A percentile compares a stretch with the other conserved stretches of the same genome.
These are phyloP conservation scores for Argopecten irradians DNA, from an alignment of 1,140 invertebrate species.

Conservation along the genomic window DNA sequence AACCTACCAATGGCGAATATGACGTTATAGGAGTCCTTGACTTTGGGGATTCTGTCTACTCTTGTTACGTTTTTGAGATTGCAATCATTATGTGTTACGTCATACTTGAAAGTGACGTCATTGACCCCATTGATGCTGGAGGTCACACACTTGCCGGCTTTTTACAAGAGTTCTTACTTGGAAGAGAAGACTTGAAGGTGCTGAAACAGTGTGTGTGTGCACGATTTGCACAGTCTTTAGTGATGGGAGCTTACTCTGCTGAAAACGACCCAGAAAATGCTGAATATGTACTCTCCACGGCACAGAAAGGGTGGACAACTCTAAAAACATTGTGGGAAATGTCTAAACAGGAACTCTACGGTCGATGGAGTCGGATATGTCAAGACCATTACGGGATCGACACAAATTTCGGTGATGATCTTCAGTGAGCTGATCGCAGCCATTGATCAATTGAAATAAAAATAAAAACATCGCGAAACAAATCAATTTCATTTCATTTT, in stretches of 20 bases:
- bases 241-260: constrained; percentile 86
- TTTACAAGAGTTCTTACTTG: constrained; percentile 80
- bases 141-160: constrained; percentile 88
- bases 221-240: constrained; percentile 87
- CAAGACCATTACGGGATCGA: background rate
- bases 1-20: constrained; percentile 32
- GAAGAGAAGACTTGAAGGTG: constrained; percentile 81
- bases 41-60: constrained; percentile 87
- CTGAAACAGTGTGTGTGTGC: constrained; percentile 86
- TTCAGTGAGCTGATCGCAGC: background rate
- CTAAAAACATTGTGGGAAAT: constrained; percentile 45
- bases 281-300: constrained; percentile 48
- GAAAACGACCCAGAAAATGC: constrained; percentile 84
- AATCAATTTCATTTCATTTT: background rate
- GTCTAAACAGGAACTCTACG: constrained; percentile 45
- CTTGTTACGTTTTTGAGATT: constrained; percentile 88
- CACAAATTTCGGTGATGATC: background rate
- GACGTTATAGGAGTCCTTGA: constrained; percentile 83
- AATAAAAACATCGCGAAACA: too few relatives aligned
- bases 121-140: constrained; percentile 80
- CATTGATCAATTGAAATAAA: background rate
- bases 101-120: constrained; percentile 82
- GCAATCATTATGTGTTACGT: constrained; percentile 88
- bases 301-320: constrained; percentile 44
- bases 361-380: constrained; percentile 27